These are phyloP conservation scores for Deilephila elpenor DNA, from an alignment of 2,888 invertebrate genomes.

Conservation along the genomic window DNA sequence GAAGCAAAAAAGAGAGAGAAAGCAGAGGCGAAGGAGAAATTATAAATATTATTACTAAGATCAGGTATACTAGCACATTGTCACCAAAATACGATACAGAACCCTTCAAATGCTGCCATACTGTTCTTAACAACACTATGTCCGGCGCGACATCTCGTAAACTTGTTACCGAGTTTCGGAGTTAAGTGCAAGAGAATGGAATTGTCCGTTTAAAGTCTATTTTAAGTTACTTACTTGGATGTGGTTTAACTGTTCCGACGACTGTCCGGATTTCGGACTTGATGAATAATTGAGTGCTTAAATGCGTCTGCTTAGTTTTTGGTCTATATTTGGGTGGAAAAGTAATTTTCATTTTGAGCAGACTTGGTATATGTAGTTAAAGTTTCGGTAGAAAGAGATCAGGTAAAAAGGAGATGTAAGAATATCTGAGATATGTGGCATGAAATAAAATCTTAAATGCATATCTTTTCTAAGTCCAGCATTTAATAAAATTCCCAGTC, in stretches of 20 bases:
- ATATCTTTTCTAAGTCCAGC: too few species aligned
- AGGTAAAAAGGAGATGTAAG: not conserved
- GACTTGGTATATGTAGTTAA: not conserved
- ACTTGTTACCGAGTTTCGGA: slow-evolving; percentile 55
- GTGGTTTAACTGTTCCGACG: slow-evolving; percentile 42
- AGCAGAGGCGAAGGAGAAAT: too few species aligned
- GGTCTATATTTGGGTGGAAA: slow-evolving; percentile 3
- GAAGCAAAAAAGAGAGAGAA: too few species aligned
- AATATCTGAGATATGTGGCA: too few species aligned
- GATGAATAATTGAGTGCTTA: slow-evolving; percentile 7
- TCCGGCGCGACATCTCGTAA: slow-evolving; percentile 51
- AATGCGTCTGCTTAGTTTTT: slow-evolving; percentile 3
- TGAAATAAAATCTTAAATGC: too few species aligned
- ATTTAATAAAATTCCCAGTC: too few species aligned
- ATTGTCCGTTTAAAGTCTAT: slow-evolving; percentile 48
- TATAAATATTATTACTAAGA: too few species aligned
- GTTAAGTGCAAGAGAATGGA: slow-evolving; percentile 46
- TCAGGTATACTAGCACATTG: not conserved
- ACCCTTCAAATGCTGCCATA: not conserved
- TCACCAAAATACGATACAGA: not conserved
- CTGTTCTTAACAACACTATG: slow-evolving; percentile 15
- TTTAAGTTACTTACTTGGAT: slow-evolving; percentile 41
- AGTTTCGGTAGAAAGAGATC: too few species aligned
- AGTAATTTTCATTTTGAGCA: not conserved
- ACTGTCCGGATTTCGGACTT: slow-evolving; percentile 28